A percentile compares a stretch with the other conserved stretches of the same genome.
Evolutionary conservation across 2,888 invertebrate genomes (phyloP).

Genomic region (Nasonovia ribisnigri): DNA sequence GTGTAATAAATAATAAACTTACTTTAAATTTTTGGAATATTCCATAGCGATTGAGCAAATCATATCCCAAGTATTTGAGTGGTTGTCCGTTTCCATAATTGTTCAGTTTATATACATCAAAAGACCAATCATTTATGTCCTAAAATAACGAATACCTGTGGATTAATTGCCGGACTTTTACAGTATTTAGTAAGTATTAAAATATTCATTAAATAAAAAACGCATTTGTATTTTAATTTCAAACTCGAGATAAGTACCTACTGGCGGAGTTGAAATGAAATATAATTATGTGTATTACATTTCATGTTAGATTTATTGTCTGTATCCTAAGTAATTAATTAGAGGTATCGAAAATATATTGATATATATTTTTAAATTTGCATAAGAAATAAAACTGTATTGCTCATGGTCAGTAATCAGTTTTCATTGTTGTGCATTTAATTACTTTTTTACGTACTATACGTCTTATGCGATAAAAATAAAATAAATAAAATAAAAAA

Average conservation of each 20-base stretch:
- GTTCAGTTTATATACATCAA: conserved; percentile 91
- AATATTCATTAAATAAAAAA: not conserved
- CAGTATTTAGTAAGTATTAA: not conserved
- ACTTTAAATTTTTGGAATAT: conserved; percentile 96
- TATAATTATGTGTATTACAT: not conserved
- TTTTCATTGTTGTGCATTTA: not conserved
- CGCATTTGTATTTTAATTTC: not conserved
- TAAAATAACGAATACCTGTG: conserved; percentile 70
- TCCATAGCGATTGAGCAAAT: conserved; percentile 93
- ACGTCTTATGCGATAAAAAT: not conserved
- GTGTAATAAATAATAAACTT: conserved; percentile 66
- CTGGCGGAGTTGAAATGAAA: not conserved
- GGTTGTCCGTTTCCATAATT: conserved; percentile 89
- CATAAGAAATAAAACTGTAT: not conserved
- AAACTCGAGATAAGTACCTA: not conserved
- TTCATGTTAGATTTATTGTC: not conserved
- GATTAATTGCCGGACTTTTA: not conserved
- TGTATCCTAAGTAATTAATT: not conserved
- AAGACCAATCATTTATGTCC: conserved; percentile 94
- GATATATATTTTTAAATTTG: not conserved
- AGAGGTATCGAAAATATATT: not conserved
- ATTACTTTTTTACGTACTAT: not conserved
- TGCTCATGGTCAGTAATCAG: not conserved
- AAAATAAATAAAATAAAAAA: not conserved
- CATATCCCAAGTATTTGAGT: conserved; percentile 93